Evolutionary conservation across 2,113 vertebrate genomes (phyloP).

Genomic region (Istiophorus platypterus): DNA sequence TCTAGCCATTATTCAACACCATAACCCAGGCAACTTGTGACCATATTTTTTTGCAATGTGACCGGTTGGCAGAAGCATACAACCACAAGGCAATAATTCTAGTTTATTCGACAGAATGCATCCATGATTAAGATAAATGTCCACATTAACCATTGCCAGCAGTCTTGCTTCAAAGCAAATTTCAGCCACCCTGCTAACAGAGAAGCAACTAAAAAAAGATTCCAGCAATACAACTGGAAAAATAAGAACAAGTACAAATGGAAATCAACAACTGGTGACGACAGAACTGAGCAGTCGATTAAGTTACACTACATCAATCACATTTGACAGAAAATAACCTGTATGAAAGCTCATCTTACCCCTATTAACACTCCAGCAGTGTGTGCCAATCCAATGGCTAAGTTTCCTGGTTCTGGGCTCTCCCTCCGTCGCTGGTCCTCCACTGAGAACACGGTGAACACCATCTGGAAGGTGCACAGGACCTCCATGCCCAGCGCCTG

Average conservation of each 20-base stretch:
- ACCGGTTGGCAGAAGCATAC: too few species aligned
- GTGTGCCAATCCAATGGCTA: slow-evolving; percentile 86
- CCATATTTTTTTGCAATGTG: too few species aligned
- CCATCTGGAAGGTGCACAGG: slow-evolving; percentile 89
- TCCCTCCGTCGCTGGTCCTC: slow-evolving; percentile 79
- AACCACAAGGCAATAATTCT: too few species aligned
- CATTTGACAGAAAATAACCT: not conserved
- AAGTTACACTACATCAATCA: not conserved
- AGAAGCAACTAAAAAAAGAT: too few species aligned
- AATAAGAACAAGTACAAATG: not conserved
- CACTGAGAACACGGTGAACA: slow-evolving; percentile 85
- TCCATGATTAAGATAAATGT: too few species aligned
- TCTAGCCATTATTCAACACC: too few species aligned
- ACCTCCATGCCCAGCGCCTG: slow-evolving; percentile 86
- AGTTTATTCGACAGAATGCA: too few species aligned
- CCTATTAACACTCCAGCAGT: slow-evolving; percentile 82
- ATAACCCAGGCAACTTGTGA: too few species aligned
- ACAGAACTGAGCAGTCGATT: not conserved
- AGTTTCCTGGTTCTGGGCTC: slow-evolving; percentile 73
- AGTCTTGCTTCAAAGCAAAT: not conserved
- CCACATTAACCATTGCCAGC: too few species aligned
- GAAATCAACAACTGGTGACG: not conserved
- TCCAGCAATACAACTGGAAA: not conserved
- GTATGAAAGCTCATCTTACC: slow-evolving; percentile 61
- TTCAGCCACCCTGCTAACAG: not conserved